phyloP scores from a whole-genome alignment of 2,888 invertebrate species.

The Celastrina argiolus region DNA sequence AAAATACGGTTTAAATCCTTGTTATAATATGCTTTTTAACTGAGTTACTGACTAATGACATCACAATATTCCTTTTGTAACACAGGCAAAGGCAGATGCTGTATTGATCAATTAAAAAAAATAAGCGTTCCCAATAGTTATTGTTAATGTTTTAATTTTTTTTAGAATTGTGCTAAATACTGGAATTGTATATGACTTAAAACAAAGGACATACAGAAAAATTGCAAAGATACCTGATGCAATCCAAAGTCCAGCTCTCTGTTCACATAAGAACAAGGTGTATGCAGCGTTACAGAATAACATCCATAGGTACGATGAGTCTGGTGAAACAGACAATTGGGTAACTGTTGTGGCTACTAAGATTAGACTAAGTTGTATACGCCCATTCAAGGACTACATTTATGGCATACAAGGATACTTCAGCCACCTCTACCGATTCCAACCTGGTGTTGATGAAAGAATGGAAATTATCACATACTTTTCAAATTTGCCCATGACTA shows the following conservation, averaged over 20 bases:
- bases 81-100: too few species aligned
- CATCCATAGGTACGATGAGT: constrained; percentile 53
- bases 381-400: constrained; percentile 53
- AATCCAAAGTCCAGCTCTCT: constrained; percentile 59
- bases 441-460: constrained; percentile 44
- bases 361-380: constrained; percentile 48
- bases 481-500: constrained; percentile 47
- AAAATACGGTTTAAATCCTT: too few species aligned
- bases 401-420: constrained; percentile 61
- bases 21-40: too few species aligned
- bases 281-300: constrained; percentile 54
- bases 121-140: too few species aligned
- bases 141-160: too few species aligned
- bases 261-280: constrained; percentile 47
- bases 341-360: constrained; percentile 40
- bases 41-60: too few species aligned
- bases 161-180: constrained; percentile 58
- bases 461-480: constrained; percentile 46
- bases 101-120: too few species aligned
- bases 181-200: constrained; percentile 54
- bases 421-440: constrained; percentile 52
- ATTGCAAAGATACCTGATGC: constrained; percentile 56
- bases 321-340: constrained; percentile 47
- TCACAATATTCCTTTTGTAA: too few species aligned
- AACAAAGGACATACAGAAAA: constrained; percentile 45